These are phyloP conservation scores for Trichonephila inaurata DNA, from an alignment of 1,140 invertebrate genomes.

Conservation along the genomic window DNA sequence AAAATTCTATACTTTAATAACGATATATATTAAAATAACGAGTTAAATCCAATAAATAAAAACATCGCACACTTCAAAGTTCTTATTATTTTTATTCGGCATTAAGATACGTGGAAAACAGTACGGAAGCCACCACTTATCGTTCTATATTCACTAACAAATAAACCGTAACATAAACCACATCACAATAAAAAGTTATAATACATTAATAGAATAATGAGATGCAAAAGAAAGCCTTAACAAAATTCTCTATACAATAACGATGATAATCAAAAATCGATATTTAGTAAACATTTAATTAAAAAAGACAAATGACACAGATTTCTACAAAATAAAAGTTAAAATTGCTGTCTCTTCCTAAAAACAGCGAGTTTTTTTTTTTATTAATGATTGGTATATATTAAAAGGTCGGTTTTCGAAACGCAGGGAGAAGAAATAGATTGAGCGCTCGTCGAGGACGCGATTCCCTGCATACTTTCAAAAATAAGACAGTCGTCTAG, in stretches of 20 bases:
- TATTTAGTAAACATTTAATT: not conserved
- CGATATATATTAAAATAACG: not conserved
- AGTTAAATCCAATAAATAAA: not conserved
- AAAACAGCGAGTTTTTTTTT: not conserved
- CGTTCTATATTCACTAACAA: not conserved
- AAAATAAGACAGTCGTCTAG: conserved; percentile 71
- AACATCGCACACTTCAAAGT: conserved; percentile 26
- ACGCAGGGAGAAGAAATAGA: not conserved
- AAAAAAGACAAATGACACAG: conserved; percentile 39
- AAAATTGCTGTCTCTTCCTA: not conserved
- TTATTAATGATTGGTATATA: not conserved
- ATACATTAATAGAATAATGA: conserved; percentile 31
- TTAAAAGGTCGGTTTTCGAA: conserved; percentile 10
- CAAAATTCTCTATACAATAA: conserved; percentile 4
- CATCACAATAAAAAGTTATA: conserved; percentile 29
- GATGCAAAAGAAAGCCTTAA: not conserved
- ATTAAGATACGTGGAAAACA: conserved; percentile 37
- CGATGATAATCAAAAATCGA: not conserved
- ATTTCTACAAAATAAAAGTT: conserved; percentile 43
- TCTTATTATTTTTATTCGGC: conserved; percentile 47
- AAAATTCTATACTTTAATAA: not conserved
- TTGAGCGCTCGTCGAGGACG: conserved; percentile 49
- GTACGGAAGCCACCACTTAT: conserved; percentile 23
- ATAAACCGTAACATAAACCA: not conserved
- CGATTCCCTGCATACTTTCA: conserved; percentile 59